Evolutionary conservation across 2,113 vertebrate species (phyloP), one percentile per base, ranked within the genome.

Genomic region (Plecotus auritus): DNA sequence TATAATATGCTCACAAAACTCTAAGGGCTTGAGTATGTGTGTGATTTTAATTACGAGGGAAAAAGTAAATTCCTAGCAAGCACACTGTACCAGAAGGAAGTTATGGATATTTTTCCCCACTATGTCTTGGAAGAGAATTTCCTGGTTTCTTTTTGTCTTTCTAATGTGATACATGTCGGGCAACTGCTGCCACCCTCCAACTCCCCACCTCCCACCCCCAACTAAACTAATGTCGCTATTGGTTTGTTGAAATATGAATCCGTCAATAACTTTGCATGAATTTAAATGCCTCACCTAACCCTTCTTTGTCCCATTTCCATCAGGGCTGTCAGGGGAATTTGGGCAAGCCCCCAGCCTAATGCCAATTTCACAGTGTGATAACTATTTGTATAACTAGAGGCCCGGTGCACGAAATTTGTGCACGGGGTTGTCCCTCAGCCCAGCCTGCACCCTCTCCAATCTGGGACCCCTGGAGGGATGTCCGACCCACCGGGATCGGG

Each of bases 81-180:
- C n/a, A 74, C 59, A 20, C 40, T 88, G 73, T 67, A 88, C 90
- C 96, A 73, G 80, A 87, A 93, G 81, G 37, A 56, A 78, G 23
- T 47, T 85, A 35, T 88, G 59, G 23, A 37, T 95, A 49, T 74
- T 85, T 82, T 51, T 16, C 26, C 49, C 37, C n/a, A 91, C 42
- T 89, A 9, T 76, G 26, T 95, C 94, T 95, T 77, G 56, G 86
- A 94, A 88, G 77, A 92, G 72, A 93, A 89, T 93, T 92, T 93
- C 88, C 92, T 80, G 40, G 22, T 84, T 96, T 95, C 72, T 81
- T 88, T 35, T 94, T 86, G 67, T 85, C 67, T 91, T 30, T 81
- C 73, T 23, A 70, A n/a, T 49, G 92, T 85, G 81, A 73, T 76
- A 37, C 80, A 45, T 66, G 76, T 94, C 87, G 91, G 77, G 45